Conservation (phyloP, 2,888 invertebrate genomes). For the Cataglyphis albicans region DNA sequence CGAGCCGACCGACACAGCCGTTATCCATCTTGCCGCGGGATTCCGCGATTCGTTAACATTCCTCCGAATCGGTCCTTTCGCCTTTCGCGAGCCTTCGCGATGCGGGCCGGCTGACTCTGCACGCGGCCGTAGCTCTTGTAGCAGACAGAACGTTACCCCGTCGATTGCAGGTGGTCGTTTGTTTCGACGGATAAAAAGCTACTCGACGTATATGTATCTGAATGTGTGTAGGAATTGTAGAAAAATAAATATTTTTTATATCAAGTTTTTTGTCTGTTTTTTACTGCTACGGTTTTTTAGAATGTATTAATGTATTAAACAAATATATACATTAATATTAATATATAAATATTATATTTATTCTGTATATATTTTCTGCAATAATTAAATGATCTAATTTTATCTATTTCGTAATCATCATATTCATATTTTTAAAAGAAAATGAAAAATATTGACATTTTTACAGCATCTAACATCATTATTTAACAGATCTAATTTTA, state of each 20-base stretch:
- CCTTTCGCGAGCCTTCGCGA: not conserved
- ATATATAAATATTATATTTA: not conserved
- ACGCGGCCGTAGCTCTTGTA: slow-evolving; percentile 41
- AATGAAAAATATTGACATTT: not conserved
- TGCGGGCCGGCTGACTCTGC: not conserved
- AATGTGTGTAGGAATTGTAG: not conserved
- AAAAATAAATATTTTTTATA: not conserved
- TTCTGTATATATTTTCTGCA: not conserved
- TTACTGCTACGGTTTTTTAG: not conserved
- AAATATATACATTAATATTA: not conserved
- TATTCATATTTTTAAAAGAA: not conserved
- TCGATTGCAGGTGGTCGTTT: slow-evolving; percentile 28
- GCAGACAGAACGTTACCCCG: slow-evolving; percentile 38
- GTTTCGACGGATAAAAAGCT: slow-evolving; percentile 23
- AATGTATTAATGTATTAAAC: not conserved
- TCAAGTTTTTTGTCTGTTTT: not conserved
- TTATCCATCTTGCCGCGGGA: slow-evolving; percentile 80
- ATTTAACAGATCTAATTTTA: not conserved
- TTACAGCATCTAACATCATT: not conserved
- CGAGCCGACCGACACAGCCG: slow-evolving; percentile 64
- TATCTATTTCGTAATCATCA: not conserved
- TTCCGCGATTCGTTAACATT: slow-evolving; percentile 83
- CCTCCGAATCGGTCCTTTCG: slow-evolving; percentile 78
- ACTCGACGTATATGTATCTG: not conserved
- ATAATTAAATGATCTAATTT: not conserved